phyloP scores from a whole-genome alignment of 1,140 invertebrate species.

The Panonychus citri region DNA sequence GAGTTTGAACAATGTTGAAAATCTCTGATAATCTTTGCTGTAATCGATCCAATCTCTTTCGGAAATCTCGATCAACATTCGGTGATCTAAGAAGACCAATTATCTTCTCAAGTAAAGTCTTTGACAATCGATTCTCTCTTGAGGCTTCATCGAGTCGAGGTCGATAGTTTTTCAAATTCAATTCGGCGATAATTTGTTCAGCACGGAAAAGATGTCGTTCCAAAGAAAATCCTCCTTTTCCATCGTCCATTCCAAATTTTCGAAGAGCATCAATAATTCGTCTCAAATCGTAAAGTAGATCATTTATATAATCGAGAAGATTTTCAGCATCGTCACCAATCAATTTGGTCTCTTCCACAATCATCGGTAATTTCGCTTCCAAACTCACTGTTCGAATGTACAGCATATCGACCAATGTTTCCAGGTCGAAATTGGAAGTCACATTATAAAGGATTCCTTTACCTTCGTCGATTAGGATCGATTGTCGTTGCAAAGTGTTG shows the following conservation, averaged over 20 bases:
- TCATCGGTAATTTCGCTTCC: constrained; percentile 3
- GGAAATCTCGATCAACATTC: neutral
- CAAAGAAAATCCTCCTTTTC: constrained; percentile 1
- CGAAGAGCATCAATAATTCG: constrained; percentile 11
- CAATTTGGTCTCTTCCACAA: constrained; percentile 20
- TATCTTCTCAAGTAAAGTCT: constrained; percentile 12
- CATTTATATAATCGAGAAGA: constrained; percentile 31
- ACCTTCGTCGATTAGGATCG: constrained; percentile 4
- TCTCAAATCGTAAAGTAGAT: constrained; percentile 14
- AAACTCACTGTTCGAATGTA: constrained; percentile 12
- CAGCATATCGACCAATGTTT: constrained; percentile 14
- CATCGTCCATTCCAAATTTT: constrained; percentile 10
- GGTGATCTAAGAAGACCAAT: constrained; percentile 12
- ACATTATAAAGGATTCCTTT: constrained; percentile 11
- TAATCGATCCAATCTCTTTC: constrained; percentile 12
- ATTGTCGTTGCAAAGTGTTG: constrained; percentile 7
- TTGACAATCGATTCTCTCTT: constrained; percentile 15
- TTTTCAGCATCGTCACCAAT: constrained; percentile 32
- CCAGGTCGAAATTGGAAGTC: constrained; percentile 13
- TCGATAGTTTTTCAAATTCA: constrained; percentile 12
- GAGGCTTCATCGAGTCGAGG: constrained; percentile 12
- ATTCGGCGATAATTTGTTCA: constrained; percentile 13
- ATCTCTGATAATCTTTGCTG: constrained; percentile 9
- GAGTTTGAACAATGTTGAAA: constrained; percentile 12
- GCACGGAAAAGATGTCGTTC: constrained; percentile 12